These are phyloP conservation scores for Mellivora capensis DNA, from an alignment of 2,113 vertebrate species.

Conservation along the genomic window DNA sequence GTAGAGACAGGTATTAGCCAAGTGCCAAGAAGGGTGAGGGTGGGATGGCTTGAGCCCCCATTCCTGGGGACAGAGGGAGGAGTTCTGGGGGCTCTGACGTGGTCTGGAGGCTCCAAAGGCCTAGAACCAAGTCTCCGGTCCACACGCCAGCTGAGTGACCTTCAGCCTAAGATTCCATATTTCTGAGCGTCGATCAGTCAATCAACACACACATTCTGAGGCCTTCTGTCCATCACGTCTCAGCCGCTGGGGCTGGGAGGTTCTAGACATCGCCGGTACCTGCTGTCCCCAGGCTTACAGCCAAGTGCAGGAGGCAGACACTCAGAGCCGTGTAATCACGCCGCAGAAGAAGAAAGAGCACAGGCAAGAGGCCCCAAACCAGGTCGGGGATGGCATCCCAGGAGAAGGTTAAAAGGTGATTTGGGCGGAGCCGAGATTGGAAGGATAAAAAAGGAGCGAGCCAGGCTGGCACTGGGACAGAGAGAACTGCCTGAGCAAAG, in stretches of 20 bases:
- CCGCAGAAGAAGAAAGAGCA: background rate
- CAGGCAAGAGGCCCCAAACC: background rate
- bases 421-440: background rate
- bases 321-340: rapidly evolving
- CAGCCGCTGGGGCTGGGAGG: background rate
- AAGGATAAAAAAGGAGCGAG: background rate
- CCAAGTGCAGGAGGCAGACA: background rate
- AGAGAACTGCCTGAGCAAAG: background rate
- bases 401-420: background rate
- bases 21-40: background rate
- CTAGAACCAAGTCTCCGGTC: background rate
- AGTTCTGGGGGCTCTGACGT: background rate
- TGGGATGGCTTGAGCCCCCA: background rate
- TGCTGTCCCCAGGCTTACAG: background rate
- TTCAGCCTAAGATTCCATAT: background rate
- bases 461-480: background rate
- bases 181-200: background rate
- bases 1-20: background rate
- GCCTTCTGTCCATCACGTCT: background rate
- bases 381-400: background rate
- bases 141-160: background rate
- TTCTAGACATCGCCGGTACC: background rate
- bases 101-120: background rate
- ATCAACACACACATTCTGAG: background rate
- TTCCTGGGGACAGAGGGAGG: background rate